phyloP scores from a whole-genome alignment of 2,888 invertebrate species.

The Chouioia cunea region DNA sequence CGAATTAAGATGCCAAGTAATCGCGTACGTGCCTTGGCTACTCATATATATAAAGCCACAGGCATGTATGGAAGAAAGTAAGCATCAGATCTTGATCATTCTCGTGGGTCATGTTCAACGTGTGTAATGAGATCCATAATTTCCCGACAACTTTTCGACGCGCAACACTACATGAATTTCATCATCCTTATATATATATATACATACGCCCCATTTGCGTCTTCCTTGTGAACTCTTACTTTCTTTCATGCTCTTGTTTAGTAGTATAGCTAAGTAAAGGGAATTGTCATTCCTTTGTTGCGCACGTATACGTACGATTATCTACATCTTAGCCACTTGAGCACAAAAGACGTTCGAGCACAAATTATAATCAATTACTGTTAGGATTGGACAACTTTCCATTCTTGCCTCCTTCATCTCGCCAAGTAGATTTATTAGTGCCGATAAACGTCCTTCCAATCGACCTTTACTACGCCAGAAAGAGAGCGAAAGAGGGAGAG shows the following conservation, averaged over 20 bases:
- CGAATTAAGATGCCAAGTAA: no score
- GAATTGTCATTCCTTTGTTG: not conserved
- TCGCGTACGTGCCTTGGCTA: no score
- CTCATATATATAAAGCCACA: no score
- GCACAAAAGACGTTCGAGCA: no score
- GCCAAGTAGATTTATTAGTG: not conserved
- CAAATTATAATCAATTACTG: no score
- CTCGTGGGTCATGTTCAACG: slow-evolving; percentile 3
- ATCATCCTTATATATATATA: not conserved
- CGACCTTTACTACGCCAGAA: slow-evolving; percentile 4
- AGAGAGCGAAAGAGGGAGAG: not conserved
- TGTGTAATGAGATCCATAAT: not conserved
- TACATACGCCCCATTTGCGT: no score
- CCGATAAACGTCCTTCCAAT: slow-evolving; percentile 5
- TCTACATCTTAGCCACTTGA: no score
- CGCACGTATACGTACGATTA: no score
- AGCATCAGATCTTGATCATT: not conserved
- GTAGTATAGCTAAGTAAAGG: not conserved
- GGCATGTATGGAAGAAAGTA: slow-evolving; percentile 9
- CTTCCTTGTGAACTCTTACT: no score
- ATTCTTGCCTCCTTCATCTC: not conserved
- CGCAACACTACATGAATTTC: not conserved
- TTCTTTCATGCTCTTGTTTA: not conserved
- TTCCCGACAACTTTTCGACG: not conserved
- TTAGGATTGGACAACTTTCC: no score